phyloP scores from a whole-genome alignment of 2,797 vertebrate genomes.

The Sitta carolinensis region DNA sequence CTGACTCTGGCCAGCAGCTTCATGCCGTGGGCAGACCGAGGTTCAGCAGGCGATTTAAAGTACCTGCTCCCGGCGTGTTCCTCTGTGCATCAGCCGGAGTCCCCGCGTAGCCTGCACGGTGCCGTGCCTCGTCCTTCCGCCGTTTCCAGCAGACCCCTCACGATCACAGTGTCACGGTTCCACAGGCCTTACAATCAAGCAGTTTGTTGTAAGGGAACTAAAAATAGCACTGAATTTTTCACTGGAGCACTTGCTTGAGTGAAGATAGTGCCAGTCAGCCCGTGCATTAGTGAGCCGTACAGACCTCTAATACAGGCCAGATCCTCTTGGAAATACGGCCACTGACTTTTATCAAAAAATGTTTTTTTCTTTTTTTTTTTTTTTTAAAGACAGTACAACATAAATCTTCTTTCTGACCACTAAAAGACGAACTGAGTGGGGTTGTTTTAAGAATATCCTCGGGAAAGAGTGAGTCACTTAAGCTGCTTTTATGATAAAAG shows the following conservation, averaged over 20 bases:
- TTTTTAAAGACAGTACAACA: not conserved
- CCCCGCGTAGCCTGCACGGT: not conserved
- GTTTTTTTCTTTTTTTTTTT: too few relatives aligned
- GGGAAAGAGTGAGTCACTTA: conserved; percentile 42
- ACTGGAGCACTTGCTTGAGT: conserved; percentile 47
- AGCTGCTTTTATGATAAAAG: conserved; percentile 57
- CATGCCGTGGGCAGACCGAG: not conserved
- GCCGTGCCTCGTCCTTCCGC: not conserved
- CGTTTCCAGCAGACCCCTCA: not conserved
- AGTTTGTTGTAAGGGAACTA: conserved; percentile 64
- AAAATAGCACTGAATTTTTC: conserved; percentile 70
- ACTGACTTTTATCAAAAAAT: not conserved
- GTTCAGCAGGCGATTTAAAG: not conserved
- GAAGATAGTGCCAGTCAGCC: conserved; percentile 41
- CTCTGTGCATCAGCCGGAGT: not conserved
- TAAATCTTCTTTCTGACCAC: not conserved
- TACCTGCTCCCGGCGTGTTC: not conserved
- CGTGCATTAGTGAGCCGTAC: not conserved
- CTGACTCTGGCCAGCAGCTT: conserved; percentile 50
- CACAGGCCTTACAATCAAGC: conserved; percentile 33
- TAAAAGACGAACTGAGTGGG: not conserved
- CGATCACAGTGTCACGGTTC: not conserved
- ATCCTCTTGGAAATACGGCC: not conserved
- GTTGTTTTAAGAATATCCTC: conserved; percentile 17
- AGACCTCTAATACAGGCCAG: not conserved